Base-by-base conservation (phyloP, 2,888 invertebrate genomes). In the Drosophila fulvimacula region DNA sequence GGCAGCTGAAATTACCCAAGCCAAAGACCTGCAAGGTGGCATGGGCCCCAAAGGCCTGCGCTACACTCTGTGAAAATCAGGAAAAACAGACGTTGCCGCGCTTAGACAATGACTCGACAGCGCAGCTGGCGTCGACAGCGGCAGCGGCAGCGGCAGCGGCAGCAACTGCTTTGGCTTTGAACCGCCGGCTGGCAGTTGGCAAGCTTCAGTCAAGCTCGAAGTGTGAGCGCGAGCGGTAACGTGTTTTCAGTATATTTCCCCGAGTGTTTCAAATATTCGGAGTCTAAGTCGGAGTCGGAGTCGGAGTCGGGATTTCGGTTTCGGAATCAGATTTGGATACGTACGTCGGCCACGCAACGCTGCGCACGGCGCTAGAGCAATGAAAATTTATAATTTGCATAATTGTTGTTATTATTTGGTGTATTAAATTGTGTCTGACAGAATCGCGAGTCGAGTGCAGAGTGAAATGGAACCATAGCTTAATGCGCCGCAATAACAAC, bases 1-100 rank as follows among this genome's bases (percentile, higher is more conserved):
- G 76, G 76, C 80, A 76, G 71, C 76, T 76, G 76, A 82, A 82
- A 89, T 83, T 83, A 83, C 89, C 88, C 89, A 83, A 87, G 82
- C 89, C 82, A 78, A 85, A 89, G 89, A 89, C 89, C 88, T 75
- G 88, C 89, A 87, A 89, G 83, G 89, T 84, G 89, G 83, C 82
- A 68, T 82, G 67, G 63, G 68, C 72, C 81, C 72, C 73, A 69
- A 53, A 75, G 81, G 67, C 77, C 89, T 76, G 69, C 59, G 62
- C 61, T 62, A 59, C 58, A 41, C 67, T 55, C 68, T 83, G 88
- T 84, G 82, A 86, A 85, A 85, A 88, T 86, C 78, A 82, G 88
- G 88, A 89, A 88, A 88, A 84, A 70, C 66, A 76, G 83, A 76
- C 64, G 63, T 58, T 51, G 58, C 67, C 58, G 81, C 73, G 38